Evolutionary conservation across 1,140 invertebrate species (phyloP), one percentile per base, ranked within the genome.

Genomic region (Panulirus ornatus): DNA sequence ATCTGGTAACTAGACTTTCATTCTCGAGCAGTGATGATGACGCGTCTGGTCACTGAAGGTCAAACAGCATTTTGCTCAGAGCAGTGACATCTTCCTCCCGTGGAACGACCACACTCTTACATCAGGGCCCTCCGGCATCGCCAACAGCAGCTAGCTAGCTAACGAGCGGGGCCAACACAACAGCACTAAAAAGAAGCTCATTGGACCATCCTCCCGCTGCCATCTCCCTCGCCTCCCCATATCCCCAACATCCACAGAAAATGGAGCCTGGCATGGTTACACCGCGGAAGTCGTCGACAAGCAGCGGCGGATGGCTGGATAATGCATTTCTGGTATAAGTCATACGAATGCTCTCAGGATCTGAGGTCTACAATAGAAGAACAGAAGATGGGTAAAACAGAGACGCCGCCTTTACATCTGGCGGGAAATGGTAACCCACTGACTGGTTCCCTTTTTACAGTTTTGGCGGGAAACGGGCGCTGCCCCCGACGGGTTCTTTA

Each of bases 261-360:
- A 66, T 71, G 82, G 22, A 79, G 47, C 47, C 78, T 58, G 22
- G 30, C 27, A 58, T 36, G 47, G 66, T 73, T 73, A 84, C 54
- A 40, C 34, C 38, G 83, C 83, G 66, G 66, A 84, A 73, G 83
- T 34, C 36, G 42, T 34, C n/a, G 11, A 71, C 40, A 70, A 42
- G 36, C 44, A 76, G 73, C 14, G 70, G 42, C 14, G 84, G n/a
- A n/a, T 11, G 84, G 44, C 22, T n/a, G 54, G 84, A 86, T 78
- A 73, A 84, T 73, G 83, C 82, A 84, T 84, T 84, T 84, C 58
- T 84, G 82, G 63, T 42, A 84, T 84, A 84, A 84, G 82, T 84
- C 82, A 70, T 38, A 44, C 58, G 44, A 16, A 51, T 30, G n/a
- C 30, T 47, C 63, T 27, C 36, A 47, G 66, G 5, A 51, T 51